Evolutionary conservation across 1,140 invertebrate genomes (phyloP).

Genomic region (Rhysida immarginata): DNA sequence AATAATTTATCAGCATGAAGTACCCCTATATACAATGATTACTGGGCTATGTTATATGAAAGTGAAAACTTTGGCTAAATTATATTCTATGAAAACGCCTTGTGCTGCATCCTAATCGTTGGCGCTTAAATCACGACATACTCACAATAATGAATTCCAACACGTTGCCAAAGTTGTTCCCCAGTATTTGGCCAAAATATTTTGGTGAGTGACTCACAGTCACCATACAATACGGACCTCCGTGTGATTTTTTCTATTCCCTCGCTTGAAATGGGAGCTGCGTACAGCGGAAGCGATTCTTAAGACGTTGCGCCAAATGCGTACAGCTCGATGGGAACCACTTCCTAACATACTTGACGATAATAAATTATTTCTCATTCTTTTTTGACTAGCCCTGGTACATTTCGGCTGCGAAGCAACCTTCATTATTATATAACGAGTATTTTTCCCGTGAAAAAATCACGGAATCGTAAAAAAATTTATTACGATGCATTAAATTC

Average conservation of each 20-base stretch:
- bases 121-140: neutral
- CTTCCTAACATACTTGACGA: slow-evolving; percentile 21
- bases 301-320: neutral
- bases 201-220: neutral
- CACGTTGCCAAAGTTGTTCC: neutral
- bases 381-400: no score
- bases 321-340: neutral
- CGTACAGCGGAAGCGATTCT: neutral
- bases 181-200: neutral
- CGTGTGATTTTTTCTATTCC: neutral
- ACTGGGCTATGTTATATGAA: neutral
- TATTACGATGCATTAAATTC: no score
- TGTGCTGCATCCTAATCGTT: neutral
- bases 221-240: neutral
- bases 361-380: no score
- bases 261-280: neutral
- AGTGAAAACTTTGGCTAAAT: neutral
- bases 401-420: no score
- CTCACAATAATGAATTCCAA: neutral
- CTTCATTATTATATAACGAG: no score
- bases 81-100: neutral
- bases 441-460: no score
- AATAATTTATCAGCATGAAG: neutral
- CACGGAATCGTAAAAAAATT: no score
- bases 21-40: neutral